Base-by-base conservation (phyloP, 2,888 invertebrate genomes). In the Taphrorychus bicolor region DNA sequence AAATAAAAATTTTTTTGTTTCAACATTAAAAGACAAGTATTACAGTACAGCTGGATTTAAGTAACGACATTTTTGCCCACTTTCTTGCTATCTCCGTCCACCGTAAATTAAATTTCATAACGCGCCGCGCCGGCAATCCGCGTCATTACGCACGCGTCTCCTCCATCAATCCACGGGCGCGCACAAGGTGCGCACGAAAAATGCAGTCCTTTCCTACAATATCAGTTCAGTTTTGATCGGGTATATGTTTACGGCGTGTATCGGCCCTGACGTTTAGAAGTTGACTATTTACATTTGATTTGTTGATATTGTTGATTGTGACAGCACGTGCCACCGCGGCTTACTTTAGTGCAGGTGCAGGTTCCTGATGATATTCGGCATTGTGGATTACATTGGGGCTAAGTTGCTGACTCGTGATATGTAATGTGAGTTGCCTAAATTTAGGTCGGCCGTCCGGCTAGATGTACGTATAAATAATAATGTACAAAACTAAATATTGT, bases 161-260 rank as follows among this genome's bases (percentile, higher is more conserved):
- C 76, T 74, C 79, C 78, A 79, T 78, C 76, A 72, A 78, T 63
- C 65, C 61, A 58, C 62, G 59, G 49, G 41, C 68, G 71, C 69
- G 72, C 72, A 72, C 74, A 70, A 64, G 49, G 59, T 64, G 57
- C 64, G 64, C 69, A 67, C 72, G 71, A 72, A 71, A 70, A 67
- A 69, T 70, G 73, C 71, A 70, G 49, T 71, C 71, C 60, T 59
- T 59, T 63, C 63, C 9, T 41, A 54, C 22, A 32, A 18, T 59
- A 48, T 59, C 48, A 49, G 41, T 57, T 48, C 22, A 32, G 63
- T 63, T 64, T 54, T 57, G 62, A 59, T 63, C 68, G 63, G 63
- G 54, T 58, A 40, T 59, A 66, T 56, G 66, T 67, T 61, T 67
- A 61, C 61, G 57, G 67, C 61, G 67, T 58, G 67, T 62, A 52